A percentile compares a stretch with the other conserved stretches of the same genome.
phyloP scores from a whole-genome alignment of 1,140 invertebrate species.

The Drosophila lowei region DNA sequence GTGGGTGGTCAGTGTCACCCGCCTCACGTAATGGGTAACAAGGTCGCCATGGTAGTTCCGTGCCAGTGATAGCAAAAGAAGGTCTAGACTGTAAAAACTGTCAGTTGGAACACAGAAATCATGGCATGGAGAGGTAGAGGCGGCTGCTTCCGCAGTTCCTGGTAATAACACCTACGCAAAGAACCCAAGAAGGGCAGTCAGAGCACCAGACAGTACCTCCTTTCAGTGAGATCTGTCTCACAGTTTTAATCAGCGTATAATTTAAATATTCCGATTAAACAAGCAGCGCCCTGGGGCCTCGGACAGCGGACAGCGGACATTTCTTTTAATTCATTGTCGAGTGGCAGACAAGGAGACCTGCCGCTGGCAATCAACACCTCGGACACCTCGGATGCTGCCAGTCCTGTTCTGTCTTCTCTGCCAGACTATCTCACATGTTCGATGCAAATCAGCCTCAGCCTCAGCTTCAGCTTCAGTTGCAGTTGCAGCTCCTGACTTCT shows the following conservation, averaged over 20 bases:
- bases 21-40: conserved; percentile 54
- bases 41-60: conserved; percentile 32
- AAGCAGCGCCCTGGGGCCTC: conserved; percentile 41
- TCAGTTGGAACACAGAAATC: conserved; percentile 8
- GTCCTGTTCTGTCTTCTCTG: conserved; percentile 1
- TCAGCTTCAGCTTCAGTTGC: conserved; percentile 36
- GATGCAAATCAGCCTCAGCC: conserved; percentile 67
- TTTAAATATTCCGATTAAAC: conserved; percentile 81
- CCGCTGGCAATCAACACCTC: conserved; percentile 75
- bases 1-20: conserved; percentile 58
- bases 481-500: conserved; percentile 4
- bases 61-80: conserved; percentile 14
- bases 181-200: conserved; percentile 6
- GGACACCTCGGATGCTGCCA: conserved; percentile 33
- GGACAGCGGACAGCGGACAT: conserved; percentile 51
- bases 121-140: neutral
- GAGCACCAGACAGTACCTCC: conserved; percentile 9
- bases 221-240: conserved; percentile 38
- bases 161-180: conserved; percentile 58
- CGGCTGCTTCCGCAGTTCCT: conserved; percentile 37
- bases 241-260: conserved; percentile 78
- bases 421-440: conserved; percentile 64
- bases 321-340: conserved; percentile 77
- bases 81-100: neutral
- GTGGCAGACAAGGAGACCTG: conserved; percentile 26